Evolutionary conservation across 2,113 vertebrate species (phyloP).

Genomic region (Atractosteus spatula): DNA sequence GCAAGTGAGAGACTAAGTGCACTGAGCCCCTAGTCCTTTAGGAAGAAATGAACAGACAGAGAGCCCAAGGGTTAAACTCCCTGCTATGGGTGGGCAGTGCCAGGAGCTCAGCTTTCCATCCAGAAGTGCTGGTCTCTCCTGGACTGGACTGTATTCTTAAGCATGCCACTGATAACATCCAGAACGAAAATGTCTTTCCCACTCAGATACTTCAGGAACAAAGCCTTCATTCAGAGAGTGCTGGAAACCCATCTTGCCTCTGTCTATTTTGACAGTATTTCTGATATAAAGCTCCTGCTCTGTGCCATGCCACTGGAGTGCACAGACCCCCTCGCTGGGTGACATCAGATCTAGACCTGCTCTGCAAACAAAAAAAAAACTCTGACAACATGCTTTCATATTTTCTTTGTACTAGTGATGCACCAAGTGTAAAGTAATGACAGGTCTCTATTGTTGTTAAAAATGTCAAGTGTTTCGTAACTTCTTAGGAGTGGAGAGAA

Average conservation of each 20-base stretch:
- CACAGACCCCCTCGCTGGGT: background rate
- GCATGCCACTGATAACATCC: background rate
- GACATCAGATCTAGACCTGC: background rate
- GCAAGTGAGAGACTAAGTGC: background rate
- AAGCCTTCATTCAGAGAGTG: background rate
- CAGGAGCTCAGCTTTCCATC: background rate
- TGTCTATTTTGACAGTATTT: background rate
- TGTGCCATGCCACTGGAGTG: background rate
- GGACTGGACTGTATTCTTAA: too few relatives aligned
- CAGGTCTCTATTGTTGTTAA: too few relatives aligned
- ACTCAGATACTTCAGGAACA: background rate
- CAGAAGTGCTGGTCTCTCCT: background rate
- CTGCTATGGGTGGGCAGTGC: background rate
- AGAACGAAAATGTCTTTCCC: background rate
- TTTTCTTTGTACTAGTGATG: too few relatives aligned
- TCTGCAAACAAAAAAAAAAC: too few relatives aligned
- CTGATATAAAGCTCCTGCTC: slow-evolving; percentile 4
- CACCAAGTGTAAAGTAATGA: too few relatives aligned
- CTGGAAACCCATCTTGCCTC: background rate
- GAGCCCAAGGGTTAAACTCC: background rate
- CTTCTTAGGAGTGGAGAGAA: too few relatives aligned
- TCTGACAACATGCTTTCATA: too few relatives aligned
- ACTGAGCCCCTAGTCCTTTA: background rate
- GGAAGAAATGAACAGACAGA: background rate
- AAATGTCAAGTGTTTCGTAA: too few relatives aligned